Percentiles rank a stretch among this genome's conserved stretches.
Conservation (phyloP, 2,113 vertebrate species). For the Sminthopsis crassicaudata region DNA sequence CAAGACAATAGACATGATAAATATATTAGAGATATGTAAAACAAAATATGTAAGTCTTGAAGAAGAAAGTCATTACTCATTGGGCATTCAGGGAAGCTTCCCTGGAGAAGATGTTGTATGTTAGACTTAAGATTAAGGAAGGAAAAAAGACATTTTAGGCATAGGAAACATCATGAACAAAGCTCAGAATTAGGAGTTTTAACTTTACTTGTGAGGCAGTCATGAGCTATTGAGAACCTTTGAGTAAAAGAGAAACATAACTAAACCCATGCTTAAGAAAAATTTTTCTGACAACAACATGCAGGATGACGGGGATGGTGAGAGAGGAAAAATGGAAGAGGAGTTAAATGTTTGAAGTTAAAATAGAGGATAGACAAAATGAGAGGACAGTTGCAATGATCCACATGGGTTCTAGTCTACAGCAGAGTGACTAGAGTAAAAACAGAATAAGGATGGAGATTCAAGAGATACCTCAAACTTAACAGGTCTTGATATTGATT, state of each 20-base stretch:
- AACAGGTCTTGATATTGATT: conserved; percentile 44
- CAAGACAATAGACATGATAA: not conserved
- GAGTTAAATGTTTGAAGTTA: conserved; percentile 23
- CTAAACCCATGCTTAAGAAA: not conserved
- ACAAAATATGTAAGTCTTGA: not conserved
- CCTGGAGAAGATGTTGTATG: not conserved
- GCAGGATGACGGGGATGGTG: not conserved
- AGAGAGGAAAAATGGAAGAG: no score
- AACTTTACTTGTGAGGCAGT: not conserved
- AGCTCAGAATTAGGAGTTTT: not conserved
- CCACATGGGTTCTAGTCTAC: not conserved
- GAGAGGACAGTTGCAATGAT: not conserved
- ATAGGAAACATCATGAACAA: not conserved
- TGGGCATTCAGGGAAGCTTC: not conserved
- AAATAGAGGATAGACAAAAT: conserved; percentile 24
- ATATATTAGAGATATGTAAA: not conserved
- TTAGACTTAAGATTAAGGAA: not conserved
- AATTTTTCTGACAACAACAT: not conserved
- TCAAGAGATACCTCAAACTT: conserved; percentile 44
- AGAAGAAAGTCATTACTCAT: not conserved
- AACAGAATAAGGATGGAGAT: conserved; percentile 59
- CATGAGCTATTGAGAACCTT: not conserved
- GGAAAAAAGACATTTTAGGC: not conserved
- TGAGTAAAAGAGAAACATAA: not conserved
- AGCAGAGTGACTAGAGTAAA: not conserved